Conservation (phyloP, 2,888 invertebrate genomes). For the Protodeltote pygarga region DNA sequence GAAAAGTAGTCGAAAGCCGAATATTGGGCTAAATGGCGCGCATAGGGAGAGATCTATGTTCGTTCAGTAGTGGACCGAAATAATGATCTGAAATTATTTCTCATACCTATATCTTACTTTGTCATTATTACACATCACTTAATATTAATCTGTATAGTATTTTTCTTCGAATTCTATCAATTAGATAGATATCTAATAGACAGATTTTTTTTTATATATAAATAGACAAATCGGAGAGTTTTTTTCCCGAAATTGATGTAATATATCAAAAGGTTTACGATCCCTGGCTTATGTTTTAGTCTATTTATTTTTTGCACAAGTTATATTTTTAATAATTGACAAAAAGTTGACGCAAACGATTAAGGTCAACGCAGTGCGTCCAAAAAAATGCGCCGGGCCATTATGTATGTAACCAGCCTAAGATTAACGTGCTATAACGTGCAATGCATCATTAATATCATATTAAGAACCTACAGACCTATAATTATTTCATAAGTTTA, state of each 20-base stretch:
- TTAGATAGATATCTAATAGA: too few species aligned
- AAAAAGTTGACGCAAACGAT: slow-evolving; percentile 56
- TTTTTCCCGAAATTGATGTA: background rate
- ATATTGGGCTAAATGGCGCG: too few species aligned
- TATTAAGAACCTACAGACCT: slow-evolving; percentile 17
- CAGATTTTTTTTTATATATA: background rate
- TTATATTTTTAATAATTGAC: slow-evolving; percentile 62
- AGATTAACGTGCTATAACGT: background rate
- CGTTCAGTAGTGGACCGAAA: too few species aligned
- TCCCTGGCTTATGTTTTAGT: slow-evolving; percentile 45
- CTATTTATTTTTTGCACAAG: slow-evolving; percentile 33
- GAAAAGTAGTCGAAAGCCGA: too few species aligned
- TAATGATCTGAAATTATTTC: too few species aligned
- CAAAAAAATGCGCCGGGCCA: slow-evolving; percentile 29
- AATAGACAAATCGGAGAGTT: background rate
- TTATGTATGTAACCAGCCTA: too few species aligned
- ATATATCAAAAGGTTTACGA: slow-evolving; percentile 46
- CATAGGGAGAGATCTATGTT: too few species aligned
- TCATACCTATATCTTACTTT: too few species aligned
- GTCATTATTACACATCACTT: too few species aligned
- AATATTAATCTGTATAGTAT: too few species aligned
- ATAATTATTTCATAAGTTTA: too few species aligned
- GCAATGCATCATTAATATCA: slow-evolving; percentile 23
- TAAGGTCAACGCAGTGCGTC: slow-evolving; percentile 55
- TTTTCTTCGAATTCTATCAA: too few species aligned